Base-by-base conservation (phyloP, 2,113 vertebrate species). In the Gnathonemus echidnorhynchus region DNA sequence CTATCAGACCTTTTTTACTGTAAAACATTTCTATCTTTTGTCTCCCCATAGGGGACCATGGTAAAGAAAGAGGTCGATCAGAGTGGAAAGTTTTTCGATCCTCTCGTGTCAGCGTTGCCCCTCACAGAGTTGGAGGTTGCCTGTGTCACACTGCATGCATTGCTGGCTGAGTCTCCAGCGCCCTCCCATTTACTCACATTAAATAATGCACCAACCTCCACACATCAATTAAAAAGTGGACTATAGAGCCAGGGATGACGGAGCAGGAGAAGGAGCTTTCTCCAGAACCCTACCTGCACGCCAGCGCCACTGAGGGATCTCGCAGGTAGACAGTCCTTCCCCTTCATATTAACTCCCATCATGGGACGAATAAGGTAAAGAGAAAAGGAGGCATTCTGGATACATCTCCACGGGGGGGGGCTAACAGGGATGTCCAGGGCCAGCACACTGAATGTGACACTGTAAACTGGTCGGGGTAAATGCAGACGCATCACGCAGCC, bases 221-320 rank as follows among this genome's bases (percentile, higher is more conserved):
- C 62, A 45, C 74, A 89, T 35, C 49, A 89, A 91, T 91, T 90
- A 92, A 89, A 70, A 90, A 24, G 86, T 45, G 46, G 88, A 90
- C 91, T 92, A 93, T 90, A 93, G 91, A 84, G 15, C 31, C 80
- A 19, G 42, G 17, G 21, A 46, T 45, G 21, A 84, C 6, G 21
- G 2, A 84, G 35, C 7, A 84, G 80, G 19, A 45, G 39, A 42
- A 39, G 35, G 42, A 24, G 39, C 27, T 83, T 84, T 74, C 27
- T 35, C 70, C 39, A 83, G 39, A 45, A 39, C 77, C 39, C 39
- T 45, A 17, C 77, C 80, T 17, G 39, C 80, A 84, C 3, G 42
- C 15, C 5, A 2, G 19, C n/a, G 19, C 31, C 31, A 77, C 31
- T 39, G 70, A 15, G n/a, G 15, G 66, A 74, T 17, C 27, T 74